Conservation (phyloP, 2,888 invertebrate species). For the Hypolimnas misippus region DNA sequence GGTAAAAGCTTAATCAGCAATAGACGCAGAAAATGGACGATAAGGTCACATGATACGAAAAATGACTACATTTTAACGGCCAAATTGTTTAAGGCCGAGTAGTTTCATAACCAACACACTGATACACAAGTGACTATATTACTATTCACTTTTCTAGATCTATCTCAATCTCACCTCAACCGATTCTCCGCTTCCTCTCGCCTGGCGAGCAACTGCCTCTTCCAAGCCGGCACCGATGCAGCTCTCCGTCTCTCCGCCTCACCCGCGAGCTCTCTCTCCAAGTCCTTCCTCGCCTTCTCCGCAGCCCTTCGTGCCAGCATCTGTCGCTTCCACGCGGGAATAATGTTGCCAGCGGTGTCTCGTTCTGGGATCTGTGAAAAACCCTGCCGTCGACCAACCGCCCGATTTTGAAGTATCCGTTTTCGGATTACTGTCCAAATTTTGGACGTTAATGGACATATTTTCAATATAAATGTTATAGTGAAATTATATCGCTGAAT, state of each 20-base stretch:
- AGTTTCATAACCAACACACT: too few relatives aligned
- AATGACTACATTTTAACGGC: too few relatives aligned
- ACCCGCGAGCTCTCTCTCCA: conserved; percentile 92
- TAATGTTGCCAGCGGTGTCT: conserved; percentile 93
- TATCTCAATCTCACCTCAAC: conserved; percentile 85
- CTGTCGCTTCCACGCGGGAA: conserved; percentile 97
- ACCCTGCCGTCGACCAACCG: conserved; percentile 78
- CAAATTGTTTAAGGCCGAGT: too few relatives aligned
- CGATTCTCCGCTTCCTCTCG: conserved; percentile 91
- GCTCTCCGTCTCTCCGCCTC: conserved; percentile 94
- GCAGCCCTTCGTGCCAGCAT: conserved; percentile 98
- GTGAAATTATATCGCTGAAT: conserved; percentile 14
- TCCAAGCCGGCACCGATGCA: conserved; percentile 96
- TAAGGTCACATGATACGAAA: too few relatives aligned
- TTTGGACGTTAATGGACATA: conserved; percentile 35
- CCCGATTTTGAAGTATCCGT: conserved; percentile 53
- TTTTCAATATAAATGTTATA: conserved; percentile 25
- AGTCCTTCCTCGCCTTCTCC: conserved; percentile 94
- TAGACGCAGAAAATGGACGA: too few relatives aligned
- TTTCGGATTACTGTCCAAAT: conserved; percentile 40
- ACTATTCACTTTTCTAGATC: too few relatives aligned
- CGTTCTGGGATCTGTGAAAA: conserved; percentile 92
- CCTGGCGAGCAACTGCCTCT: conserved; percentile 93
- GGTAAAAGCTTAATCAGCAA: too few relatives aligned
- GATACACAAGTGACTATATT: too few relatives aligned